These are phyloP conservation scores for Oceanites oceanicus DNA, from an alignment of 2,113 vertebrate genomes.

Conservation along the genomic window DNA sequence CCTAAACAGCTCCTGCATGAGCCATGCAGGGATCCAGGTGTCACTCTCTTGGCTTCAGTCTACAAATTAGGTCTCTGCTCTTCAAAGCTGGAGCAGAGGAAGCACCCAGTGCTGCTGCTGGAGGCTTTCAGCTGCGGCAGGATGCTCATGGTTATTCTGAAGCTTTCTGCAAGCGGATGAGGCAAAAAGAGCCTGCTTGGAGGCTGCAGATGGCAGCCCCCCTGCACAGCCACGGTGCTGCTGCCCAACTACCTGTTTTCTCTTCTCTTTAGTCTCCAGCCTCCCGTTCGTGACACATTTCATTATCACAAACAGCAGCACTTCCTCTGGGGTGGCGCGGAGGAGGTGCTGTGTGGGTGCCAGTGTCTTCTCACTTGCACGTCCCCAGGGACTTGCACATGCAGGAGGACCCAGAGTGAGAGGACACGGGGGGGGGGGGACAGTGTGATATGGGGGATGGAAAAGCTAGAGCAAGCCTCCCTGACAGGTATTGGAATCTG, in stretches of 20 bases:
- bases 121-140: neutral
- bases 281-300: neutral
- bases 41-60: neutral
- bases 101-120: neutral
- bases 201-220: neutral
- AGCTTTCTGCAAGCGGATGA: neutral
- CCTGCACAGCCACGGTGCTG: fast-evolving
- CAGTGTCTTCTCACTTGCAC: neutral
- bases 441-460: neutral
- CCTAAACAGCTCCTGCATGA: neutral
- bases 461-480: neutral
- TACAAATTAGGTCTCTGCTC: neutral
- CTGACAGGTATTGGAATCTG: neutral
- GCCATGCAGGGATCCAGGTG: neutral
- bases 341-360: neutral
- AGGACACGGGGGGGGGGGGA: fast-evolving
- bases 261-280: neutral
- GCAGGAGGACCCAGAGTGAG: fast-evolving
- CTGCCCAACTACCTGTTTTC: neutral
- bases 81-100: neutral
- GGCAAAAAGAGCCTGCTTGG: neutral
- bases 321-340: neutral
- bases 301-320: neutral
- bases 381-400: neutral
- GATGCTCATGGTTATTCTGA: neutral